A percentile compares a stretch with the other conserved stretches of the same genome.
phyloP scores from a whole-genome alignment of 2,888 invertebrate genomes.

The Leucania comma region DNA sequence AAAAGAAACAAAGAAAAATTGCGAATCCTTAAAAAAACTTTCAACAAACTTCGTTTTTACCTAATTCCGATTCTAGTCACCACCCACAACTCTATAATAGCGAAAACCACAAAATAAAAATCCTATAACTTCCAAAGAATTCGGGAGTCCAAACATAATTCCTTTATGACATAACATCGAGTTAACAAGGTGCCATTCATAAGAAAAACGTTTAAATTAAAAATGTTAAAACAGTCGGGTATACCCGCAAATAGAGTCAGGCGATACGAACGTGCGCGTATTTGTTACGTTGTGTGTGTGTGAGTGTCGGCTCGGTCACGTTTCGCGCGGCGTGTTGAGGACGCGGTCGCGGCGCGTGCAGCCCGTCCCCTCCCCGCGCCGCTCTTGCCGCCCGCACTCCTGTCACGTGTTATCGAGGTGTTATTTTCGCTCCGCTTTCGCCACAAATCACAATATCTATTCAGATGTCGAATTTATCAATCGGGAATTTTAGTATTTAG shows the following conservation, averaged over 20 bases:
- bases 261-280: conserved; percentile 75
- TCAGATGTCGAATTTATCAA: conserved; percentile 61
- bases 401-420: conserved; percentile 74
- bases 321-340: conserved; percentile 86
- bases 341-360: conserved; percentile 75
- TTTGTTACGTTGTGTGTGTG: conserved; percentile 31
- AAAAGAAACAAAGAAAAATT: background rate
- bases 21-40: conserved; percentile 8
- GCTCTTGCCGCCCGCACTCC: conserved; percentile 39
- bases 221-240: conserved; percentile 52
- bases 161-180: conserved; percentile 37
- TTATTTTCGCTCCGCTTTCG: conserved; percentile 84
- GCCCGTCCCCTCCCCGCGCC: conserved; percentile 50
- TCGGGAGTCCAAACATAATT: conserved; percentile 13
- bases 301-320: conserved; percentile 81
- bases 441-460: conserved; percentile 70
- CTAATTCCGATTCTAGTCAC: conserved; percentile 1
- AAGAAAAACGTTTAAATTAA: conserved; percentile 22
- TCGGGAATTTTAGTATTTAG: conserved; percentile 29
- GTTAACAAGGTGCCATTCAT: conserved; percentile 19
- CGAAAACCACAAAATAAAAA: background rate
- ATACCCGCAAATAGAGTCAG: conserved; percentile 68
- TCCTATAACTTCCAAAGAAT: background rate
- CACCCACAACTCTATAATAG: background rate
- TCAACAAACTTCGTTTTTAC: background rate